Conservation (phyloP, 2,888 invertebrate species). For the Stramonita haemastoma region DNA sequence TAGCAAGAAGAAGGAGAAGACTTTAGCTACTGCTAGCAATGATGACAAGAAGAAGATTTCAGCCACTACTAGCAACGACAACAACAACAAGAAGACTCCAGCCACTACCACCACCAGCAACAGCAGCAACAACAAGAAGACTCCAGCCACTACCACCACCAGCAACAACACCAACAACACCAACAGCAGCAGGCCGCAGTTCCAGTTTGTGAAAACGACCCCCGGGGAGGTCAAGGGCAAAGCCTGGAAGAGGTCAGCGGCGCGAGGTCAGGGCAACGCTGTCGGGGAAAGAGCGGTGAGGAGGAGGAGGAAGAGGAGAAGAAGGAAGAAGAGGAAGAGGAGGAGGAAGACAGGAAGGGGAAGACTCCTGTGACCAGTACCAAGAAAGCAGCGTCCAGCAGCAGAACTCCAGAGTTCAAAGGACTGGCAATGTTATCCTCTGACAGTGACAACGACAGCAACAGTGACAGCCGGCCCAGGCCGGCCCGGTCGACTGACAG, state of each 20-base stretch:
- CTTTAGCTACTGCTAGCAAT: too few species aligned
- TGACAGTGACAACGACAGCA: not conserved
- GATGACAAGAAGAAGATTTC: too few species aligned
- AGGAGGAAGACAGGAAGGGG: too few species aligned
- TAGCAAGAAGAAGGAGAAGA: not conserved
- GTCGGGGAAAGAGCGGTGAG: not conserved
- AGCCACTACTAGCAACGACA: too few species aligned
- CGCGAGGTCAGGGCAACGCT: not conserved
- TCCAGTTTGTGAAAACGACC: not conserved
- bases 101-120: not conserved
- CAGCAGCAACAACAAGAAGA: not conserved
- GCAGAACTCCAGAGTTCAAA: conserved; percentile 20
- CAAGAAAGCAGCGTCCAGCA: not conserved
- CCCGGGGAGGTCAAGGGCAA: not conserved
- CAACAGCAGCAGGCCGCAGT: not conserved
- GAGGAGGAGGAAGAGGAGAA: not conserved
- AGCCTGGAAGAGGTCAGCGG: not conserved
- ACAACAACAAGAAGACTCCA: not conserved
- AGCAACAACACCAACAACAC: too few species aligned
- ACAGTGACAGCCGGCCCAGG: not conserved
- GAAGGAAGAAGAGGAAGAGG: not conserved
- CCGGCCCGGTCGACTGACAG: not conserved
- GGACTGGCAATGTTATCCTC: conserved; percentile 15
- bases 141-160: not conserved
- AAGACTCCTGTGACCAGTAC: not conserved